These are phyloP conservation scores for Stichodactyla mertensii DNA, from an alignment of 64 coral and sea anemone species.

Conservation along the genomic window DNA sequence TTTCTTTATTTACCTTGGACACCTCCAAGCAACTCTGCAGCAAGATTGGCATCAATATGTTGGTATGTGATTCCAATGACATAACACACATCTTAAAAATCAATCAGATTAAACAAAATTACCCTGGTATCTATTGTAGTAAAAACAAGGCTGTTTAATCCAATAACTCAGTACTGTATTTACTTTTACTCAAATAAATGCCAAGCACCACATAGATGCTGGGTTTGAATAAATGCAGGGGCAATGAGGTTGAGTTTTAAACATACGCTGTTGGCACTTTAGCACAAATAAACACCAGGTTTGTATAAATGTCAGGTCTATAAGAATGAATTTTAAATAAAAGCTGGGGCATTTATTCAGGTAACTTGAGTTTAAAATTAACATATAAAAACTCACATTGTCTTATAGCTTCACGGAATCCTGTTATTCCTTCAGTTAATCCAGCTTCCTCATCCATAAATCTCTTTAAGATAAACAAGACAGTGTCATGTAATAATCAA, in stretches of 20 bases:
- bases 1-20: slow-evolving; percentile 56
- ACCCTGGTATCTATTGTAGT: not conserved
- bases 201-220: too few species aligned
- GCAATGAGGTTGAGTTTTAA: not conserved
- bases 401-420: slow-evolving; percentile 81
- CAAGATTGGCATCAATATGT: slow-evolving; percentile 50
- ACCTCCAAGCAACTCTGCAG: slow-evolving; percentile 78
- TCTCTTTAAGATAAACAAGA: slow-evolving; percentile 57
- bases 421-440: slow-evolving; percentile 62
- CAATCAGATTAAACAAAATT: not conserved
- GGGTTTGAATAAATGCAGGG: not conserved
- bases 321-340: too few species aligned
- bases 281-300: too few species aligned
- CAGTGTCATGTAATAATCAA: not conserved
- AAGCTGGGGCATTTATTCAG: too few species aligned
- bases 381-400: slow-evolving; percentile 61
- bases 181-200: too few species aligned
- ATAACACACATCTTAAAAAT: slow-evolving; percentile 58
- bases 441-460: slow-evolving; percentile 59
- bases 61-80: slow-evolving; percentile 92
- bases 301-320: too few species aligned
- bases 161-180: too few species aligned
- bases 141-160: too few species aligned
- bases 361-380: not conserved
- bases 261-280: too few species aligned